Base-by-base conservation (phyloP, 2,113 vertebrate genomes). In the Phaetusa simplex region DNA sequence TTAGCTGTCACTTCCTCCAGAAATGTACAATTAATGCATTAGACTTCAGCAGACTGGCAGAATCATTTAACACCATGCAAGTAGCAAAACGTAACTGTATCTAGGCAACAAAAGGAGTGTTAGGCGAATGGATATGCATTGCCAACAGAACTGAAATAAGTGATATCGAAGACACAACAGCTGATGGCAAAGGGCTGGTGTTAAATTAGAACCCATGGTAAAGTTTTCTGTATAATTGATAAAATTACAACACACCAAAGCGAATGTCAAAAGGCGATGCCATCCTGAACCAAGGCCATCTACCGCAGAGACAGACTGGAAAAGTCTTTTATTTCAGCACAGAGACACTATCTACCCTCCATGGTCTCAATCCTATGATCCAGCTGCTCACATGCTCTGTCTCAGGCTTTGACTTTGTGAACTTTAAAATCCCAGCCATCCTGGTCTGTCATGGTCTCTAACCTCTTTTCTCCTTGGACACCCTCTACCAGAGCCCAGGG, bases 71-170 rank as follows among this genome's bases (percentile, higher is more conserved):
- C 80, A 78, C n/a, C 34, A 49, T 11, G 17, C 65, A 94, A 95
- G 92, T 12, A 59, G 88, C 43, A 92, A 88, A 95, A 96, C 1
- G 24, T 71, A 94, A 82, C 70, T 0, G 77, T 97, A 82, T 91
- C 73, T 20, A 97, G 77, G 88, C 96, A 96, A 95, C 93, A 82
- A 93, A 73, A 64, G 43, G 40, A 95, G 82, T 12, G 30, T 81
- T 45, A 95, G 56, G 45, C 38, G 0, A 67, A 74, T 5, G 73
- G 52, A 50, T 71, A 29, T 18, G 45, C 70, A 52, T 4, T 92
- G 92, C 85, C 73, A 90, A 74, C 34, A 58, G 65, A 70, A 84
- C 76, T 34, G 45, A 85, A 80, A 15, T 56, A 92, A 86, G 61
- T 23, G 55, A 38, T 76, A 65, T 1, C 0, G 0, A 89, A 95